Evolutionary conservation across 2,888 invertebrate genomes (phyloP).

Genomic region (Oligia fasciuncula): DNA sequence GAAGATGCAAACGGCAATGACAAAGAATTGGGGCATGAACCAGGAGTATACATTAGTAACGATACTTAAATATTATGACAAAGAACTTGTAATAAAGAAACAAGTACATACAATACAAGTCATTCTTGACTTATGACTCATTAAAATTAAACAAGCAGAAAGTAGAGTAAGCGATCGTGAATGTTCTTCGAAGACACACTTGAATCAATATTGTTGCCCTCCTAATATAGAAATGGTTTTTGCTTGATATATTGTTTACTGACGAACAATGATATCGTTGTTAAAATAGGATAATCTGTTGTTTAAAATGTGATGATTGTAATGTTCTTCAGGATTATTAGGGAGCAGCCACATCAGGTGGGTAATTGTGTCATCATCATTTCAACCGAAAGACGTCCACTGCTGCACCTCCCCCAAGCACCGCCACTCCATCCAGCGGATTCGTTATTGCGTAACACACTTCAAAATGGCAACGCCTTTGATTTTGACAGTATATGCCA

Average conservation of each 20-base stretch:
- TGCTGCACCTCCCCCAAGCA: too few relatives aligned
- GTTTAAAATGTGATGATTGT: neutral
- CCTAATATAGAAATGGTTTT: slow-evolving; percentile 28
- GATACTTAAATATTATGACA: slow-evolving; percentile 33
- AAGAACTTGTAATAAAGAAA: slow-evolving; percentile 12
- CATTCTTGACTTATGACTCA: slow-evolving; percentile 49
- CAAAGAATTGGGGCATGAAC: slow-evolving; percentile 6
- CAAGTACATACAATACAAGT: neutral
- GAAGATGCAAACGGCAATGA: neutral
- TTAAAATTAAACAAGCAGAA: slow-evolving; percentile 47
- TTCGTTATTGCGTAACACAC: too few relatives aligned
- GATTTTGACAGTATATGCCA: neutral
- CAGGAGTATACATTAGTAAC: neutral
- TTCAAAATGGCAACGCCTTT: neutral
- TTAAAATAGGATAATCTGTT: neutral
- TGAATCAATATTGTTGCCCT: slow-evolving; percentile 60
- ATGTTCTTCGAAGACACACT: slow-evolving; percentile 50
- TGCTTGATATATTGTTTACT: neutral
- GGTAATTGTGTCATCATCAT: neutral
- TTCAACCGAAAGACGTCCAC: too few relatives aligned
- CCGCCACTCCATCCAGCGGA: too few relatives aligned
- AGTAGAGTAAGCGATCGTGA: slow-evolving; percentile 33
- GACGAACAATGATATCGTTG: neutral
- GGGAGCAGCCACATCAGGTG: neutral
- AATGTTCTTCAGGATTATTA: neutral